phyloP scores from a whole-genome alignment of 2,113 vertebrate genomes.

The Clupea harengus region DNA sequence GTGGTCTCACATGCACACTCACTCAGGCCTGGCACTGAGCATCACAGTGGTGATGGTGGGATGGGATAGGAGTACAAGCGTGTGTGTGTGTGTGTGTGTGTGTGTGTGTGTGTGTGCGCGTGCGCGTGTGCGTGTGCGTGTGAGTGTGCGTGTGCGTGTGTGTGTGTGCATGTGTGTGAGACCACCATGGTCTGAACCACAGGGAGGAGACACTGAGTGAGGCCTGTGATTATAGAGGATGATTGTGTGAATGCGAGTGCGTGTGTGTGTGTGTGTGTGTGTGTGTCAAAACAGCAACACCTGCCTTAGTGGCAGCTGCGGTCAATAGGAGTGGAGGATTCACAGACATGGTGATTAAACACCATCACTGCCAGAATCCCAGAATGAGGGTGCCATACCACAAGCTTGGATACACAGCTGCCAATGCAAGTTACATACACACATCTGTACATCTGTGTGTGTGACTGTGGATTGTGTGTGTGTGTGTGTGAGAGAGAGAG shows the following conservation, averaged over 20 bases:
- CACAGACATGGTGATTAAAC: conserved; percentile 54
- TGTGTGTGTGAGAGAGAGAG: not conserved
- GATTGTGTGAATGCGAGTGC: conserved; percentile 12
- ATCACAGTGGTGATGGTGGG: not conserved
- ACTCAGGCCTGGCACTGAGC: too few species aligned
- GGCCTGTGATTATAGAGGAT: conserved; percentile 63
- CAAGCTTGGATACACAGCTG: conserved; percentile 47
- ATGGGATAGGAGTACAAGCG: not conserved
- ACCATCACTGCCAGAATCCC: conserved; percentile 53
- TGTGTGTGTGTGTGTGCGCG: not conserved
- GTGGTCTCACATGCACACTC: not conserved
- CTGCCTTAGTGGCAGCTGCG: conserved; percentile 52
- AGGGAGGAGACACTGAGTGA: conserved; percentile 49
- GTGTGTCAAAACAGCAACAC: conserved; percentile 41
- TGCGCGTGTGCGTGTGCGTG: conserved; percentile 38
- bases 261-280: not conserved
- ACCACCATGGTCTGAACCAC: conserved; percentile 41
- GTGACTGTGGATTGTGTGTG: not conserved
- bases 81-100: not conserved
- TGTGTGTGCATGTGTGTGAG: conserved; percentile 31
- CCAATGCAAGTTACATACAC: conserved; percentile 41
- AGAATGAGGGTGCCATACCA: conserved; percentile 35
- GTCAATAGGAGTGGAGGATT: conserved; percentile 47
- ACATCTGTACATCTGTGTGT: not conserved
- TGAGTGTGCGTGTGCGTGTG: not conserved